Evolutionary conservation across 2,797 vertebrate species (phyloP), one percentile per base, ranked within the genome.

Genomic region (Falco concolor): DNA sequence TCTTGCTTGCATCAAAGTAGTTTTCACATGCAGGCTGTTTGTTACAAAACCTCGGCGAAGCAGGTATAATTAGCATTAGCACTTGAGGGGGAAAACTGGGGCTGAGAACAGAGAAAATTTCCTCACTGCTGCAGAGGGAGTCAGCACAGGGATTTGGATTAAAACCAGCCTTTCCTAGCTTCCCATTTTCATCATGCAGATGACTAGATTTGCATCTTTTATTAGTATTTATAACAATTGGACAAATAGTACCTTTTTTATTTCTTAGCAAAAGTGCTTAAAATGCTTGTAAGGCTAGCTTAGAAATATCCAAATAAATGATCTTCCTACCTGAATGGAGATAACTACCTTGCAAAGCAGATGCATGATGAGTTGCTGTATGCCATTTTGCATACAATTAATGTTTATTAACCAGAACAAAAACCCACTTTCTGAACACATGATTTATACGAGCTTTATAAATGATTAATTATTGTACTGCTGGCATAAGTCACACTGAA

Each of bases 351-450:
- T 49, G 22, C 86, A 77, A 93, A 60, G 56, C 83, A 92, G 91
- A 85, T 82, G 87, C 54, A 90, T 89, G 63, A 61, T 70, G 72
- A 91, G 65, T 57, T 87, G 40, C 64, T 95, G 13, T 54, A 25
- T 89, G 84, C 56, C 88, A 57, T 97, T 94, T 97, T 95, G 88
- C 74, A 88, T 95, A 90, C 83, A 94, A 97, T 96, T 96, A 95
- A 96, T 40, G 81, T 96, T 95, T 95, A 92, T 92, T 94, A 96
- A 49, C 54, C 24, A 79, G 87, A 96, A 92, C 74, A 94, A 70
- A 87, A 90, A 22, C 42, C 42, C 3, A 1, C 88, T 90, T 96
- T 90, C 84, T 67, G 70, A 94, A 93, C 90, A 24, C 38, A 91
- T 95, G 57, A 76, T 96, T 97, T 94, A 83, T 80, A 81, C 27